A percentile compares a stretch with the other conserved stretches of the same genome.
These are phyloP conservation scores for Nyctibius bracteatus DNA, from an alignment of 2,113 vertebrate genomes.

Conservation along the genomic window DNA sequence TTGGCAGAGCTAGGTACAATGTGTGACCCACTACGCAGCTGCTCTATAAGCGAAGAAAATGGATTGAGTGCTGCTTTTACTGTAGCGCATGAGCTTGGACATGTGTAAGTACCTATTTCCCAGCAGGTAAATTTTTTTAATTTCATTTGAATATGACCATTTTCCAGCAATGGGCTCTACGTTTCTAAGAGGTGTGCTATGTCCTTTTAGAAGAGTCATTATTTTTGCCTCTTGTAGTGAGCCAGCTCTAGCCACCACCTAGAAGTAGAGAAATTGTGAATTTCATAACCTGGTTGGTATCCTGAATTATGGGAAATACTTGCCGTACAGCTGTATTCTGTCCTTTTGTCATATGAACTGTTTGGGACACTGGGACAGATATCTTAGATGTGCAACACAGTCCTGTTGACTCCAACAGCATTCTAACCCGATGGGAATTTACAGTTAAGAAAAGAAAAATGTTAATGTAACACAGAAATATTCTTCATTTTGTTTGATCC, in stretches of 20 bases:
- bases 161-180: background rate
- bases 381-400: background rate
- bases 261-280: background rate
- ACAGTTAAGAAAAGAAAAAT: background rate
- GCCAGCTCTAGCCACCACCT: background rate
- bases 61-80: slow-evolving; percentile 96
- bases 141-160: background rate
- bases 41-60: slow-evolving; percentile 97
- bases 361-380: background rate
- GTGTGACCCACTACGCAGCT: slow-evolving; percentile 92
- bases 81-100: slow-evolving; percentile 94
- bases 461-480: slow-evolving; percentile 19
- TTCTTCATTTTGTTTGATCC: slow-evolving; percentile 46
- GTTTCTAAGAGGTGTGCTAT: background rate
- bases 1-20: slow-evolving; percentile 95
- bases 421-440: background rate
- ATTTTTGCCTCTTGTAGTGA: background rate
- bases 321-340: background rate
- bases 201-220: background rate
- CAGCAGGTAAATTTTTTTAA: background rate
- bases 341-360: background rate
- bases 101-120: slow-evolving; percentile 86
- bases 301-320: background rate
- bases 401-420: background rate
- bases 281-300: background rate